These are phyloP conservation scores for Lamellibrachia luymesi DNA, from an alignment of 1,140 invertebrate species.

Conservation along the genomic window DNA sequence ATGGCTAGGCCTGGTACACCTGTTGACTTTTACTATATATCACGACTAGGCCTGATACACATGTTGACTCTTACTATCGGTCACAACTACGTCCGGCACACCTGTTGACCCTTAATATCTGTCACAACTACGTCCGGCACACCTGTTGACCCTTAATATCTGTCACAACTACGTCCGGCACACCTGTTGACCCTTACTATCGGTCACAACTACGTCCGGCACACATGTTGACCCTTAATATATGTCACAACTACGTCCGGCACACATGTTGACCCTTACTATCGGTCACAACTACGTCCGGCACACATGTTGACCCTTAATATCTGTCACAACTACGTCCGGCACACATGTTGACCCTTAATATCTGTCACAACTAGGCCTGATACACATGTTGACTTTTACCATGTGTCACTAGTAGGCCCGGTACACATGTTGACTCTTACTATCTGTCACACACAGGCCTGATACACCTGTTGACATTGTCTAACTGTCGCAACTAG, in stretches of 20 bases:
- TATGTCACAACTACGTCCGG: not conserved
- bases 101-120: not conserved
- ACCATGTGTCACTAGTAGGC: too few relatives aligned
- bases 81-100: too few relatives aligned
- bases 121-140: too few relatives aligned
- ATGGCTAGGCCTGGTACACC: not conserved
- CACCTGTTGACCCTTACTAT: not conserved
- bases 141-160: too few relatives aligned
- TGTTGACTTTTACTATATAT: not conserved
- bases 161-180: too few relatives aligned
- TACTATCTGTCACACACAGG: not conserved
- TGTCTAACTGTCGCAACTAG: not conserved
- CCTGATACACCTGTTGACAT: not conserved
- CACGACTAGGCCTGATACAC: not conserved
- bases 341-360: not conserved
- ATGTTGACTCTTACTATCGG: not conserved
- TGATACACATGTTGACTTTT: too few relatives aligned
- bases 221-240: not conserved
- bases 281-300: not conserved
- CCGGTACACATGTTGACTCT: not conserved
- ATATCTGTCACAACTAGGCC: not conserved
- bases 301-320: not conserved
- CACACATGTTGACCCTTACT: not conserved
- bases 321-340: not conserved
- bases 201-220: not conserved